These are phyloP conservation scores for Corella eumyota DNA, from an alignment of 23 tunicate species.

Conservation along the genomic window DNA sequence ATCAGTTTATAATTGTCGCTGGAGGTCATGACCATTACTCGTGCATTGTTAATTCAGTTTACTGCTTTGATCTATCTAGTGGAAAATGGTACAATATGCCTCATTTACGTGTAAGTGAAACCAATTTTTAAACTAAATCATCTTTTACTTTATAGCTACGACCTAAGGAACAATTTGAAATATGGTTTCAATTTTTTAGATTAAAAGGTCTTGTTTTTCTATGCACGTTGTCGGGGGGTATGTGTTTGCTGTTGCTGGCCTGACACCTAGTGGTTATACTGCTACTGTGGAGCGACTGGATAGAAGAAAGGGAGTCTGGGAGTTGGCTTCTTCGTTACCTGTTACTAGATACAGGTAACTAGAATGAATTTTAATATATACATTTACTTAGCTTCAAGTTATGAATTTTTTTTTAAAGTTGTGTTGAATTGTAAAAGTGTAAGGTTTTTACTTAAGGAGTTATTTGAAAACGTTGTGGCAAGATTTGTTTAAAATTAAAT, in stretches of 20 bases:
- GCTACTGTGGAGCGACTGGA: constrained; percentile 71
- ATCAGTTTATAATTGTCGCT: constrained; percentile 66
- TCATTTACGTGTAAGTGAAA: constrained; percentile 41
- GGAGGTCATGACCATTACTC: constrained; percentile 94
- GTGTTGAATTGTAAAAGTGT: too few relatives aligned
- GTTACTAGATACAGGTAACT: constrained; percentile 56
- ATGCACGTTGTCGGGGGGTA: constrained; percentile 29
- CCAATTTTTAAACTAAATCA: neutral
- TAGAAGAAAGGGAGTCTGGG: constrained; percentile 51
- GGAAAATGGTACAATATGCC: constrained; percentile 65
- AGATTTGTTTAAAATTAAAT: neutral
- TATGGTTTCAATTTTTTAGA: constrained; percentile 19
- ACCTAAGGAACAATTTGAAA: neutral
- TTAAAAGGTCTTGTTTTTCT: constrained; percentile 66
- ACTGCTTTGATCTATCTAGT: constrained; percentile 63
- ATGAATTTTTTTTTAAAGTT: too few relatives aligned
- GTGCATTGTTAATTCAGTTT: constrained; percentile 58
- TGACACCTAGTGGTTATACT: constrained; percentile 85
- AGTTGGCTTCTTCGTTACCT: constrained; percentile 34
- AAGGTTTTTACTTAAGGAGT: too few relatives aligned
- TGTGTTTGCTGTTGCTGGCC: constrained; percentile 84
- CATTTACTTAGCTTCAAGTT: too few relatives aligned
- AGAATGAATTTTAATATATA: neutral
- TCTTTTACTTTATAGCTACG: neutral
- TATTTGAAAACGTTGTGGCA: too few relatives aligned